Evolutionary conservation across 1,140 invertebrate species (phyloP), one percentile per base, ranked within the genome.

Genomic region (Dendroctonus ponderosae): DNA sequence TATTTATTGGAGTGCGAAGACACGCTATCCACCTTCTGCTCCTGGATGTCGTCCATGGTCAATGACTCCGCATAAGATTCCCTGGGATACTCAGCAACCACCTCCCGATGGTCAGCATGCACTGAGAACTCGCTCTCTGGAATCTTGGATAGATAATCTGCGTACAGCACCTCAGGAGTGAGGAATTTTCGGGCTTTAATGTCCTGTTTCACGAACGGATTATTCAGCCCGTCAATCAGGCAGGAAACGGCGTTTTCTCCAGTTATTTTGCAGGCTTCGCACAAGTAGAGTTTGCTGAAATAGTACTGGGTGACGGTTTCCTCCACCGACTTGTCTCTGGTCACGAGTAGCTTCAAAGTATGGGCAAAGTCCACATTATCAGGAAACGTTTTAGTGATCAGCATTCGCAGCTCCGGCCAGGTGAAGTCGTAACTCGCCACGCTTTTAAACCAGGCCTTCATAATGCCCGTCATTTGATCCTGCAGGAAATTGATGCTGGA

Each of bases 391-490:
- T 71, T 71, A 7, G 65, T 66, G 37, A 74, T 74, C 5, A 74
- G 56, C 8, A 74, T 44, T 66, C 72, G 72, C 48, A 72, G 59
- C 58, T 74, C 72, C 37, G 72, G 70, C 71, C 72, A 74, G 14
- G 71, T 71, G 56, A 60, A 74, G 53, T 74, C 66, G 63, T 69
- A 69, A 59, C 39, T 63, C 5, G 68, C 38, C 6, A 74, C 46
- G 37, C 64, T 69, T 41, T 74, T 74, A 42, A 68, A 74, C 71
- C 73, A 74, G n/a, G 71, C 63, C 15, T 71, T 71, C 44, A 71
- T 65, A 15, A 73, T 64, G 12, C 73, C 71, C 26, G 71, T 64
- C 70, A 74, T 69, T 68, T 71, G 66, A 66, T 52, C 67, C 44
- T 58, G 48, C 59, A 71, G 58, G 42, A 65, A 70, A 39, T 63